Evolutionary conservation across 2,113 vertebrate species (phyloP), one percentile per base, ranked within the genome.

Genomic region (Oreochromis spilurus): DNA sequence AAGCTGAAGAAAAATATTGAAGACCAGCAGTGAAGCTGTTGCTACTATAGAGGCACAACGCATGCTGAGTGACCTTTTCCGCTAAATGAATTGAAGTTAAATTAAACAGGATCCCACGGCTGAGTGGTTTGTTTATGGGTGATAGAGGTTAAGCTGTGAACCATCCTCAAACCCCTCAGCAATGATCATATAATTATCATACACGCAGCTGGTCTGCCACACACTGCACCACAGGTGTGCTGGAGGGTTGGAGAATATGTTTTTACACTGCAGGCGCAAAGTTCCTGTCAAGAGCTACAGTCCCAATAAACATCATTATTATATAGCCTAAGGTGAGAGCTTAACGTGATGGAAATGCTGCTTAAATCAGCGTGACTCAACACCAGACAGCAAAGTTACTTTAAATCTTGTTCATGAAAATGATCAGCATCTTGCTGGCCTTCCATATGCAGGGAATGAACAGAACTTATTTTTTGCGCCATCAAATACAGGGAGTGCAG

Each of bases 221-320:
- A 57, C 48, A 26, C 36, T 50, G 79, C 87, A 85, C 91, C 65
- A 86, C 92, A 91, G 87, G 92, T 94, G 91, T 75, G 91, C 87
- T 82, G 79, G 9, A 81, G 84, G 85, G 57, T 72, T 83, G 80
- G 40, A 75, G 85, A 83, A 84, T 90, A 9, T 81, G 78, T 38
- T 88, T 89, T 86, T 45, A 84, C 50, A 80, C 89, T 82, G 88
- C 87, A 45, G 89, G 84, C 62, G 19, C 70, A 86, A 62, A 62
- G 43, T 85, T 65, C 38, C 40, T 50, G 80, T 91, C 81, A 85
- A 84, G 82, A 89, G 82, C 81, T 82, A 62, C 77, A 79, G 91
- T 92, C 84, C 83, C 91, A 88, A 91, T 91, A 90, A 89, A 90
- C 91, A 92, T 91, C 84, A 92, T 93, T 94, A 92, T 88, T 90